These are phyloP conservation scores for Silurus lanzhouensis DNA, from an alignment of 2,797 vertebrate species.

Conservation along the genomic window DNA sequence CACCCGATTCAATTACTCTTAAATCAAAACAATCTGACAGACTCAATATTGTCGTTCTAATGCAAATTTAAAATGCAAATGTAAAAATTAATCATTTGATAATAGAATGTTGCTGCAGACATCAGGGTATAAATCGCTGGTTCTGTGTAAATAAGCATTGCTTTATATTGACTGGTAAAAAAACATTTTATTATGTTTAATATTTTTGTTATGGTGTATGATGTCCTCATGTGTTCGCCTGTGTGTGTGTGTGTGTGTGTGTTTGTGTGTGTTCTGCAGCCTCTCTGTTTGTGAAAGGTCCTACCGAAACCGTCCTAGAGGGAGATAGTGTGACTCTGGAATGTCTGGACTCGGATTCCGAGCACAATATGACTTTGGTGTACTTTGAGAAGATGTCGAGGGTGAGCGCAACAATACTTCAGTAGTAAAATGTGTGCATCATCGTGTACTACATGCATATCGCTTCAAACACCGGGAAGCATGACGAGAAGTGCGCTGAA, in stretches of 20 bases:
- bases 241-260: neutral
- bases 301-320: slow-evolving; percentile 65
- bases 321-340: slow-evolving; percentile 69
- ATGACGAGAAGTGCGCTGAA: neutral
- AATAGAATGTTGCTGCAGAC: neutral
- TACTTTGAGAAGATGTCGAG: slow-evolving; percentile 71
- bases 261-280: slow-evolving; percentile 58
- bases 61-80: neutral
- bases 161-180: neutral
- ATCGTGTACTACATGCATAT: neutral
- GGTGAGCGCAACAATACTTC: slow-evolving; percentile 60
- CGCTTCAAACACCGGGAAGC: slow-evolving; percentile 12
- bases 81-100: neutral
- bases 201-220: neutral
- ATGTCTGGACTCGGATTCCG: slow-evolving; percentile 66
- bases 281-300: slow-evolving; percentile 71
- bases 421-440: neutral
- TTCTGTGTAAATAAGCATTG: neutral
- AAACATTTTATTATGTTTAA: neutral
- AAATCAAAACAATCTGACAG: neutral
- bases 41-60: neutral
- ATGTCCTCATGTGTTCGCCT: neutral
- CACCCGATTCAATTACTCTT: neutral
- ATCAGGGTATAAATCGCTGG: neutral
- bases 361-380: slow-evolving; percentile 70